Conservation (phyloP, 2,888 invertebrate species). For the Hypsopygia costalis region DNA sequence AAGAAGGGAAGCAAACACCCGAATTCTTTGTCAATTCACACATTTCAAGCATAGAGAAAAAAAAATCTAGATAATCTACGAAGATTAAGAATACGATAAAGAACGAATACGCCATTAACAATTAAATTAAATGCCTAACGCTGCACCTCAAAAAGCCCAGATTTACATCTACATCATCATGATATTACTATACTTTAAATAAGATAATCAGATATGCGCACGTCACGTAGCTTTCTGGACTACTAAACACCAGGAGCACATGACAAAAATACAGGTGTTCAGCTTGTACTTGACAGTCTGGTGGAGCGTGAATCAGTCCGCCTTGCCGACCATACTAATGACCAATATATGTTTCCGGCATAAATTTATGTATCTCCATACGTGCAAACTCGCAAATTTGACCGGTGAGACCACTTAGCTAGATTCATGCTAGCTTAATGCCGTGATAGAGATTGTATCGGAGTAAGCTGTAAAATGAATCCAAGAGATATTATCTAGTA, state of each 20-base stretch:
- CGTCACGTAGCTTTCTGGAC: constrained; percentile 11
- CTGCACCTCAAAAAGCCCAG: not conserved
- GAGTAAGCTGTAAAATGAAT: constrained; percentile 22
- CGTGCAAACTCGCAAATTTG: constrained; percentile 48
- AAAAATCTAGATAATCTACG: too few relatives aligned
- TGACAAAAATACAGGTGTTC: constrained; percentile 37
- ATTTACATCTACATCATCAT: not conserved
- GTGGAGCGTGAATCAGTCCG: constrained; percentile 39
- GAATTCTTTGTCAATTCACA: too few relatives aligned
- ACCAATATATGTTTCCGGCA: constrained; percentile 50
- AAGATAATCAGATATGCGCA: constrained; percentile 12
- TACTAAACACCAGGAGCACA: constrained; percentile 15
- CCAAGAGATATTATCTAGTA: constrained; percentile 38
- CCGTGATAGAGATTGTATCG: constrained; percentile 41
- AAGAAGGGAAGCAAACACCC: too few relatives aligned
- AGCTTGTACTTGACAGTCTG: constrained; percentile 28
- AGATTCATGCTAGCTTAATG: constrained; percentile 14
- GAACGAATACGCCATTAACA: too few relatives aligned
- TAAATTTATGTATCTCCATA: constrained; percentile 33
- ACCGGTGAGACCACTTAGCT: constrained; percentile 50
- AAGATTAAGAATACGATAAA: too few relatives aligned
- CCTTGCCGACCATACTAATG: constrained; percentile 51
- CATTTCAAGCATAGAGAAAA: too few relatives aligned
- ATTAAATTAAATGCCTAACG: too few relatives aligned
- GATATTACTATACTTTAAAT: constrained; percentile 7